Evolutionary conservation across 23 tunicate species (phyloP).

Genomic region (Oikopleura dioica): DNA sequence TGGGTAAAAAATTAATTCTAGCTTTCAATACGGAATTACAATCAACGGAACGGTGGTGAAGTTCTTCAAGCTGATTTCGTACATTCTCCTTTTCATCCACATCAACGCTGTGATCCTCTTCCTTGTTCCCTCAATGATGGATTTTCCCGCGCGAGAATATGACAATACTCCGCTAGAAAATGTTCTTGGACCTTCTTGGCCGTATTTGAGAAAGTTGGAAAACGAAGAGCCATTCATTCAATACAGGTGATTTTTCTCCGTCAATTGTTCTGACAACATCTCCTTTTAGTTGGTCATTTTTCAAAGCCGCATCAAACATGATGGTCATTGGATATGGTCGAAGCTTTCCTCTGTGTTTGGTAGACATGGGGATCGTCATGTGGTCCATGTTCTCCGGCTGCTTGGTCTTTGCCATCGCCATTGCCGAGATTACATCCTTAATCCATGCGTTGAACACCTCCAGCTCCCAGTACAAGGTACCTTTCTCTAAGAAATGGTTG

Average conservation of each 20-base stretch:
- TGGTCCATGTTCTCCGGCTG: conserved; percentile 73
- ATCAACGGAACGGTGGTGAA: conserved; percentile 28
- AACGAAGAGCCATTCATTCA: not conserved
- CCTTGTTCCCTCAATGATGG: conserved; percentile 59
- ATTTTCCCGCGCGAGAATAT: conserved; percentile 20
- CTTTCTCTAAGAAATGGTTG: not conserved
- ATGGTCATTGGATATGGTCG: conserved; percentile 80
- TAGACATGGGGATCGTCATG: conserved; percentile 69
- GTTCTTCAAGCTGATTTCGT: conserved; percentile 53
- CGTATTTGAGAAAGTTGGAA: not conserved
- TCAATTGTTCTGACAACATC: not conserved
- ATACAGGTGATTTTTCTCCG: not conserved
- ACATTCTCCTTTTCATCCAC: conserved; percentile 61
- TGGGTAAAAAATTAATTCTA: too few relatives aligned
- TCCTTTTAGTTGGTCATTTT: not conserved
- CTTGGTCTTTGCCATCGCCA: conserved; percentile 68
- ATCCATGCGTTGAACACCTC: conserved; percentile 85
- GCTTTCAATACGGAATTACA: not conserved
- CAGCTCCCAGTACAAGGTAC: conserved; percentile 57
- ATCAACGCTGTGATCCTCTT: conserved; percentile 87
- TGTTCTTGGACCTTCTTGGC: not conserved
- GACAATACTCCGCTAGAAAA: not conserved
- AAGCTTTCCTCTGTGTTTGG: conserved; percentile 37
- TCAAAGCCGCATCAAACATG: conserved; percentile 94
- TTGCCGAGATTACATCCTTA: conserved; percentile 62